phyloP scores from a whole-genome alignment of 1,140 invertebrate species.

The Drosophila lowei region DNA sequence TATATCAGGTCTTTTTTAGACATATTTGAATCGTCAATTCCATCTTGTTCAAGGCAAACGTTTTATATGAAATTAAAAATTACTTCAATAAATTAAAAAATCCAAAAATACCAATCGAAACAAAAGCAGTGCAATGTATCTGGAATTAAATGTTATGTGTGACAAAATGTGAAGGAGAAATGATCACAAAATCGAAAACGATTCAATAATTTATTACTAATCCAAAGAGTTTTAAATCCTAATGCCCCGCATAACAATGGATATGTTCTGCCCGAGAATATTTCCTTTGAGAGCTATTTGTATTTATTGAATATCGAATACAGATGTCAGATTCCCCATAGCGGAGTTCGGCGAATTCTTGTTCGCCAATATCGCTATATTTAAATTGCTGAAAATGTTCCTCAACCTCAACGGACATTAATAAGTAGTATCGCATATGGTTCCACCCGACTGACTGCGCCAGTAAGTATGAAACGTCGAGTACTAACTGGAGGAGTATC shows the following conservation, averaged over 20 bases:
- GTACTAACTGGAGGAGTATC: too few relatives aligned
- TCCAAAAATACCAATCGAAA: not conserved
- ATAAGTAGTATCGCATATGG: conserved; percentile 45
- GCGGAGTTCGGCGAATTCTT: conserved; percentile 10
- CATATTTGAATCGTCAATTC: not conserved
- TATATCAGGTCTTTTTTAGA: not conserved
- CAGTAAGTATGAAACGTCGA: conserved; percentile 61
- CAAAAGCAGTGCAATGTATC: too few relatives aligned
- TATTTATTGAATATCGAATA: conserved; percentile 32
- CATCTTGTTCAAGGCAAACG: too few relatives aligned
- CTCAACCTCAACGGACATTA: conserved; percentile 13
- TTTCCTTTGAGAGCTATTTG: conserved; percentile 5
- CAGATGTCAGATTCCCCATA: conserved; percentile 27
- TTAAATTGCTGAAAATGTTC: conserved; percentile 42
- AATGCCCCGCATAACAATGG: not conserved
- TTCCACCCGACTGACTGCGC: conserved; percentile 41
- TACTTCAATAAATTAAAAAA: not conserved
- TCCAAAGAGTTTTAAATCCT: not conserved
- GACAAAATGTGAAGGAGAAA: not conserved
- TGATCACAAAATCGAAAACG: not conserved
- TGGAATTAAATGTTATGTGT: not conserved
- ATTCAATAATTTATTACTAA: too few relatives aligned
- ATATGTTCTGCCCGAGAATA: not conserved
- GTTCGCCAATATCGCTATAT: too few relatives aligned
- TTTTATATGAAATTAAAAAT: not conserved